Evolutionary conservation across 2,113 vertebrate genomes (phyloP), one percentile per base, ranked within the genome.

Genomic region (Microtus ochrogaster): DNA sequence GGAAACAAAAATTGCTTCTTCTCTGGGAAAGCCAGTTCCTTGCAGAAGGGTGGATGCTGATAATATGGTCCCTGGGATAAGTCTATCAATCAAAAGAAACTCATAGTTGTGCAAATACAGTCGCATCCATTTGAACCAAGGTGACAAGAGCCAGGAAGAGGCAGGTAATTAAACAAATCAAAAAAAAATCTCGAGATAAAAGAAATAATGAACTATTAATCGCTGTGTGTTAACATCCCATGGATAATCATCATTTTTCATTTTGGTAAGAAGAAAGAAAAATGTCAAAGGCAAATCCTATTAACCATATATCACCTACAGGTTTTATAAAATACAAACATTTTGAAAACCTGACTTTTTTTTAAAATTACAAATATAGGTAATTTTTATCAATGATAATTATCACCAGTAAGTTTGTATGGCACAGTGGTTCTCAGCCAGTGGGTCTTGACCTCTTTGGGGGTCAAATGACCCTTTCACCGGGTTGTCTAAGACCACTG

Each of bases 1-100:
- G 85, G 83, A 95, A 91, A 95, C 81, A 97, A 92, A 97, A 97
- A 96, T 70, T 86, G 96, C 85, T 76, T 91, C 78, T 89, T 96
- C 89, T 14, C n/a, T 39, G 77, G 74, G 78, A 79, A 94, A 96
- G 94, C 89, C 49, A 63, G 84, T 94, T 94, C 92, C 85, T 89
- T 94, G 72, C 87, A 95, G 76, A 85, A 94, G 92, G 68, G 44
- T 58, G 90, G 92, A 74, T 88, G 77, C 90, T 86, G 92, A 93
- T 88, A 93, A 90, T 66, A 47, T 0, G 0, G 89, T 73, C 39
- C 77, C n/a, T 13, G 22, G 92, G 52, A 90, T 74, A 89, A 96
- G 36, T 61, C 77, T 91, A 92, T 97, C 94, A 91, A 92, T 98
- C 95, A 90, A 26, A 39, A 93, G 47, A 33, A 88, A 92, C 70